These are phyloP conservation scores for Idaea dimidiata DNA, from an alignment of 2,888 invertebrate species.

Conservation along the genomic window DNA sequence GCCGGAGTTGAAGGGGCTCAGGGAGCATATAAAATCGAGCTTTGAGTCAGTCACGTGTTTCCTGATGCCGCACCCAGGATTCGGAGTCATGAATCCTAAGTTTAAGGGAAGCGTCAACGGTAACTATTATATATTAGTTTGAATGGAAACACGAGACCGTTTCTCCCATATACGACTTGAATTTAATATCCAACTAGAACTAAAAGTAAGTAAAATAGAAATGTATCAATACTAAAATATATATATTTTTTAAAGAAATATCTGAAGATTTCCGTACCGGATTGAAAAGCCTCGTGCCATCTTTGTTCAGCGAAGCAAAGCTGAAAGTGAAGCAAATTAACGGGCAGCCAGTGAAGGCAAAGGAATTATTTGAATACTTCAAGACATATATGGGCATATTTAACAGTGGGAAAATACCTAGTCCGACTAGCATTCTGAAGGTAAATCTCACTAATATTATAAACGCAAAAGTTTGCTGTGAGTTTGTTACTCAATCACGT, in stretches of 20 bases:
- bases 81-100: neutral
- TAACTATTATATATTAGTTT: neutral
- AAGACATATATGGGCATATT: neutral
- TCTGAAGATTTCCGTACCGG: neutral
- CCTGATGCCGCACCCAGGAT: constrained; percentile 1
- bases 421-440: neutral
- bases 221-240: neutral
- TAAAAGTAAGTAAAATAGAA: neutral
- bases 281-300: neutral
- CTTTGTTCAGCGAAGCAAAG: neutral
- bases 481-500: too few species aligned
- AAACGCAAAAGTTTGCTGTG: too few species aligned
- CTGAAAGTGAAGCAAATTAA: neutral
- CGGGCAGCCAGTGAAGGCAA: neutral
- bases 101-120: neutral
- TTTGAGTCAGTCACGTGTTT: neutral
- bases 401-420: neutral
- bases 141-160: neutral
- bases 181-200: too few species aligned
- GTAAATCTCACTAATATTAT: neutral
- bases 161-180: too few species aligned
- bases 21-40: neutral
- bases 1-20: neutral
- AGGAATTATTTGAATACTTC: neutral
- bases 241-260: neutral